phyloP scores from a whole-genome alignment of 2,113 vertebrate genomes.

The Misgurnus mizolepis region DNA sequence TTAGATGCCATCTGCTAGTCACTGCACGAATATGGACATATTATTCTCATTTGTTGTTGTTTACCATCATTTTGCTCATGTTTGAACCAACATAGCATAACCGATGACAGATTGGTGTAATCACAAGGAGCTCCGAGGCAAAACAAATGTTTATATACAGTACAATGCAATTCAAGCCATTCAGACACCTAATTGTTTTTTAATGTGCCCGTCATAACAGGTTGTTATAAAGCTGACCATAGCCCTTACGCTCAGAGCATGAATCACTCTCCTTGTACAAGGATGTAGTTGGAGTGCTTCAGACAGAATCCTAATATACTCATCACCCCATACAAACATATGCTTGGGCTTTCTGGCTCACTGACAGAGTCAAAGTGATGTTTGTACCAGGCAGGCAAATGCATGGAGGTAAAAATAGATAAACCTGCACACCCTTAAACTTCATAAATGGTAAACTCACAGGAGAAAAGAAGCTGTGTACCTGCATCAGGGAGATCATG shows the following conservation, averaged over 20 bases:
- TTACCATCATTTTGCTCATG: constrained; percentile 17
- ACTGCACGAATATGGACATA: constrained; percentile 28
- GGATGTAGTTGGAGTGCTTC: not conserved
- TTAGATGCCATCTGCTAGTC: constrained; percentile 42
- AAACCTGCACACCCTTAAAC: constrained; percentile 7
- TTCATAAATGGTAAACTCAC: not conserved
- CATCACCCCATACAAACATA: not conserved
- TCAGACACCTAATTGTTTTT: not conserved
- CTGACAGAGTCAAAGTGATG: not conserved
- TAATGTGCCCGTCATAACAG: not conserved
- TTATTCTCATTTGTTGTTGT: constrained; percentile 31
- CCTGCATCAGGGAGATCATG: not conserved
- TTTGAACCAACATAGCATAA: not conserved
- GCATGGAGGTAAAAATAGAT: constrained; percentile 30
- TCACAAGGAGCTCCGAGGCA: not conserved
- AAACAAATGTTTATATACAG: not conserved
- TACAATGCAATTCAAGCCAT: not conserved
- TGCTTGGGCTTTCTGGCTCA: constrained; percentile 3
- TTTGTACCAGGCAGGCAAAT: not conserved
- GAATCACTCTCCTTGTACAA: not conserved
- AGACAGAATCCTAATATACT: not conserved
- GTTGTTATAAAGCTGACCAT: constrained; percentile 7
- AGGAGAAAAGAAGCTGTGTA: not conserved
- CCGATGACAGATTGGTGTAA: constrained; percentile 20
- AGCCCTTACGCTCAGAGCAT: constrained; percentile 7